Evolutionary conservation across 2,113 vertebrate genomes (phyloP).

Genomic region (Trichechus manatus): DNA sequence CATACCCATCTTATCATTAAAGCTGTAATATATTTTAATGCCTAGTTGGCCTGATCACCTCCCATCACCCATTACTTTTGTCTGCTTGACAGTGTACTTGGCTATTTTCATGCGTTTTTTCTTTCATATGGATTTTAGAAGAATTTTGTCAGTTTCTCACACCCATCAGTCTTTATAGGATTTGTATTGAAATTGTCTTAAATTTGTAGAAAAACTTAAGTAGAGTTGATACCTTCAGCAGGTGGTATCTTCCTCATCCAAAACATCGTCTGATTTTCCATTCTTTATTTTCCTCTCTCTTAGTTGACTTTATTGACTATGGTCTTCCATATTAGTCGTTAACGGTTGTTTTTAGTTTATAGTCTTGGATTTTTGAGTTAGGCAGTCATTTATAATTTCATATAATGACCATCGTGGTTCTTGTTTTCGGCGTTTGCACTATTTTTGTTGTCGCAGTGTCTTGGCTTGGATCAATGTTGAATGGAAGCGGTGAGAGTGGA

Average conservation of each 20-base stretch:
- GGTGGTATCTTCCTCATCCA: not conserved
- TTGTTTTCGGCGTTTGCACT: not conserved
- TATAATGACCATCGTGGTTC: not conserved
- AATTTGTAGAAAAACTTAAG: not conserved
- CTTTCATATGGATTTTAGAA: too few relatives aligned
- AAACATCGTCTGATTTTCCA: not conserved
- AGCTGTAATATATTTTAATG: too few relatives aligned
- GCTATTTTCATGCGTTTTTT: too few relatives aligned
- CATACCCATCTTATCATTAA: too few relatives aligned
- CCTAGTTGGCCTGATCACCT: too few relatives aligned
- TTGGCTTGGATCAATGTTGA: not conserved
- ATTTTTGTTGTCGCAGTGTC: not conserved
- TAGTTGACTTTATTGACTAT: not conserved
- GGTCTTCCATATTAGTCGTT: not conserved
- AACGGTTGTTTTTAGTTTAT: not conserved
- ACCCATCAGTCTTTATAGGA: not conserved
- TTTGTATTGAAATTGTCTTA: not conserved
- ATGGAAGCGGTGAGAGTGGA: not conserved
- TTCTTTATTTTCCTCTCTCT: not conserved
- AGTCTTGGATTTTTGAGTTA: not conserved
- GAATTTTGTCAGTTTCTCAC: too few relatives aligned
- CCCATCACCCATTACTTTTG: too few relatives aligned
- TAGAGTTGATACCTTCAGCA: not conserved
- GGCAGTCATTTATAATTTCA: not conserved
- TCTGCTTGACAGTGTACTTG: too few relatives aligned